phyloP scores from a whole-genome alignment of 2,888 invertebrate genomes.

The Polymixis lichenea region DNA sequence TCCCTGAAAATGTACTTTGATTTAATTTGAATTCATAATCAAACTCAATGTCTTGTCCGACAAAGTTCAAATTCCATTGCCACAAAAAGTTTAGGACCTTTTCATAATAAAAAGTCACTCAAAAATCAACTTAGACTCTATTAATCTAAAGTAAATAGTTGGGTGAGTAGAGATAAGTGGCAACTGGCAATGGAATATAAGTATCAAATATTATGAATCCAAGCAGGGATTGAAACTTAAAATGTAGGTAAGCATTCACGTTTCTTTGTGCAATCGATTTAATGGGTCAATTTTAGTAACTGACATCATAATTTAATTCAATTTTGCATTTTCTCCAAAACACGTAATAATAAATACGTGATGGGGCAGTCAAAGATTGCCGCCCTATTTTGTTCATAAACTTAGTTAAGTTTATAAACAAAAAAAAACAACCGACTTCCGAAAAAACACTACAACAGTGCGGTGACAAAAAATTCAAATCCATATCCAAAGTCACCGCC shows the following conservation, averaged over 20 bases:
- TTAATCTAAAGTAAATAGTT: not conserved
- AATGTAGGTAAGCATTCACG: not conserved
- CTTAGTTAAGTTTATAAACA: not conserved
- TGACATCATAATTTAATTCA: not conserved
- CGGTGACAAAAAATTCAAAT: too few relatives aligned
- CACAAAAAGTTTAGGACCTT: not conserved
- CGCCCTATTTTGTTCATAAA: not conserved
- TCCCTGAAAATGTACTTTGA: conserved; percentile 83
- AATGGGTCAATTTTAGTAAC: not conserved
- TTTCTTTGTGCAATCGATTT: not conserved
- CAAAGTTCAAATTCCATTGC: not conserved
- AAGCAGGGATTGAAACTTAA: not conserved
- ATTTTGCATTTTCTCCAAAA: not conserved
- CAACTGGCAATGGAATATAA: not conserved
- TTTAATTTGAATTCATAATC: conserved; percentile 3
- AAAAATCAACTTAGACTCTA: not conserved
- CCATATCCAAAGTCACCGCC: too few relatives aligned
- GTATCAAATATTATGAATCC: not conserved
- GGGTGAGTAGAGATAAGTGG: not conserved
- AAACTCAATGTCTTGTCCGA: not conserved
- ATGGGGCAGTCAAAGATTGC: not conserved
- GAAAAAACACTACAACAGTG: too few relatives aligned
- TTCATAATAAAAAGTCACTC: not conserved
- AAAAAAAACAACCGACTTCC: too few relatives aligned
- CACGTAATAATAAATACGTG: not conserved